Percentiles rank a stretch among this genome's conserved stretches.
Conservation (phyloP, 2,113 vertebrate species). For the Pristiophorus japonicus region DNA sequence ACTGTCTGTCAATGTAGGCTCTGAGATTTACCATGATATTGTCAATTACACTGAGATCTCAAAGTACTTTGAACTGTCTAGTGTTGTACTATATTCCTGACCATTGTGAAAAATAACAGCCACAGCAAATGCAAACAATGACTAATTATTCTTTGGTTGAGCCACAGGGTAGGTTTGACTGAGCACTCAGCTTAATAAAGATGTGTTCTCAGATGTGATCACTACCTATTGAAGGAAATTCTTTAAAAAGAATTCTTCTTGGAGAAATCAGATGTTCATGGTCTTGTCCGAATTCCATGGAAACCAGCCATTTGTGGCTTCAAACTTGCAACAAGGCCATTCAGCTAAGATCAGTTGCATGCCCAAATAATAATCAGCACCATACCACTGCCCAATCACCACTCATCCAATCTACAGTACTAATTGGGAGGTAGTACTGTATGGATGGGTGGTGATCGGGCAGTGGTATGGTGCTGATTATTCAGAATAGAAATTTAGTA, state of each 20-base stretch:
- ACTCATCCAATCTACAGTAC: not conserved
- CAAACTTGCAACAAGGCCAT: not conserved
- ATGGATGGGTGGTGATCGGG: no score
- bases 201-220: not conserved
- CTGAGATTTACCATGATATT: not conserved
- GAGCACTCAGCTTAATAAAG: not conserved
- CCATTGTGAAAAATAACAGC: not conserved
- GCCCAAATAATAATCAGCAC: not conserved
- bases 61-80: not conserved
- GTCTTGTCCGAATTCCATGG: not conserved
- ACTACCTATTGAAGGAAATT: constrained; percentile 15
- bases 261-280: not conserved
- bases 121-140: not conserved
- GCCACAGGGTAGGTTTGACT: not conserved
- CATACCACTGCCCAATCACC: not conserved
- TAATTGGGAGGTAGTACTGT: no score
- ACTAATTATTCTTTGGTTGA: not conserved
- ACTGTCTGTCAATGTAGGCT: not conserved
- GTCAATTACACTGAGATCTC: not conserved
- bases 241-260: not conserved
- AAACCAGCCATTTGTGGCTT: not conserved
- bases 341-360: not conserved
- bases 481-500: no score
- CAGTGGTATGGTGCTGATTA: no score
- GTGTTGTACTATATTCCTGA: not conserved